Evolutionary conservation across 2,888 invertebrate species (phyloP), one percentile per base, ranked within the genome.

Genomic region (Scaptomyza tumidula): DNA sequence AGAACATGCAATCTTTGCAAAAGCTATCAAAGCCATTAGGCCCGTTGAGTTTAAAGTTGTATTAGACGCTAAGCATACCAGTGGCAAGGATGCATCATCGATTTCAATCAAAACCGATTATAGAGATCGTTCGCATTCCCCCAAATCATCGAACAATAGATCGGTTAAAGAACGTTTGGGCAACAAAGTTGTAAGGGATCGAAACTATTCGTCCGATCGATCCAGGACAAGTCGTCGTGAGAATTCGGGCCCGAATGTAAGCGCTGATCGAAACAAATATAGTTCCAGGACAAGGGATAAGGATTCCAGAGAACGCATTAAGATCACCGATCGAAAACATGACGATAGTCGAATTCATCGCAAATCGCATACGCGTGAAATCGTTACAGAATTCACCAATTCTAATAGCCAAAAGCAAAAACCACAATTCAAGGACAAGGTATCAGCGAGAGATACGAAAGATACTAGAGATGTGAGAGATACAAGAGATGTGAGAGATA

Each of bases 1-100:
- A 1, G 98, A 98, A 93, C 97, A 98, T 90, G 97, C 96, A 0
- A 96, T 98, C 80, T 97, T 98, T 90, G 96, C 97, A 44, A 97
- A 98, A 91, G 96, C 96, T 0, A 96, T 96, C 45, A 96, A 95
- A 87, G 96, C 97, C 0, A 95, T 96, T 48, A 93, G 95, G 63
- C 96, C 96, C 0, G 95, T 95, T 55, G 96, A 96, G 92, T 88
- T 87, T 71, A 89, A 88, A 76, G 93, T 87, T 89, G 90, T 76
- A 91, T 93, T 84, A 91, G 93, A 78, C 90, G 61, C 72, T 0
- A 81, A 80, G 93, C 94, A 91, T 83, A 93, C 59, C 78, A 90
- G 81, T 91, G 41, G 10, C 4, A 93, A 83, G 92, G 93, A 75
- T 92, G 91, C 84, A 31, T 78, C 84, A 29, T 79, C 87, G 0